Percentiles rank a stretch among this genome's conserved stretches.
phyloP scores from a whole-genome alignment of 92 coral and sea anemone species.

The Porites evermanni region DNA sequence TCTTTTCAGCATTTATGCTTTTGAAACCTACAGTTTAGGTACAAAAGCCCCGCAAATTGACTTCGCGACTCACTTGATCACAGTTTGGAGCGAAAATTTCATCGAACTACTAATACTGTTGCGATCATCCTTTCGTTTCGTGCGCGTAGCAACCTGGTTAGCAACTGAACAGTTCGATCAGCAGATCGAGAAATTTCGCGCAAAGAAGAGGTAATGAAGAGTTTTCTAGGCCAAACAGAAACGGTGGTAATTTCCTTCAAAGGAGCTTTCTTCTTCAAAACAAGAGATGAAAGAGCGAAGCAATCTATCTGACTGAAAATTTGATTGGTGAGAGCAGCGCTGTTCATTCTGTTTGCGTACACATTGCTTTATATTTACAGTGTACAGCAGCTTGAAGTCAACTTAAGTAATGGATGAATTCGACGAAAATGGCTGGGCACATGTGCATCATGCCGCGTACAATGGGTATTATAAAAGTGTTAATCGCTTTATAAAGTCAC shows the following conservation, averaged over 20 bases:
- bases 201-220: not conserved
- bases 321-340: not conserved
- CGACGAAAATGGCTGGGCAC: slow-evolving; percentile 99
- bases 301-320: not conserved
- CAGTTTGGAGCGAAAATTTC: not conserved
- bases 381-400: not conserved
- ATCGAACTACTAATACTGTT: not conserved
- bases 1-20: not conserved
- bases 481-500: slow-evolving; percentile 82
- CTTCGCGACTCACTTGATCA: not conserved
- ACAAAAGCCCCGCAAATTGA: not conserved
- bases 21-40: not conserved
- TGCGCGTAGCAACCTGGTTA: slow-evolving; percentile 49
- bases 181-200: not conserved
- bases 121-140: not conserved
- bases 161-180: slow-evolving; percentile 43
- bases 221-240: not conserved
- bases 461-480: slow-evolving; percentile 97
- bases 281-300: not conserved
- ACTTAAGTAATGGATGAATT: slow-evolving; percentile 88
- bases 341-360: not conserved
- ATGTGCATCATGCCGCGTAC: slow-evolving; percentile 96
- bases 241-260: too few relatives aligned
- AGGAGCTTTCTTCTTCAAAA: not conserved
- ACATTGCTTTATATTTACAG: not conserved